Evolutionary conservation across 1,140 invertebrate genomes (phyloP), one percentile per base, ranked within the genome.

Genomic region (Drosophila varians): DNA sequence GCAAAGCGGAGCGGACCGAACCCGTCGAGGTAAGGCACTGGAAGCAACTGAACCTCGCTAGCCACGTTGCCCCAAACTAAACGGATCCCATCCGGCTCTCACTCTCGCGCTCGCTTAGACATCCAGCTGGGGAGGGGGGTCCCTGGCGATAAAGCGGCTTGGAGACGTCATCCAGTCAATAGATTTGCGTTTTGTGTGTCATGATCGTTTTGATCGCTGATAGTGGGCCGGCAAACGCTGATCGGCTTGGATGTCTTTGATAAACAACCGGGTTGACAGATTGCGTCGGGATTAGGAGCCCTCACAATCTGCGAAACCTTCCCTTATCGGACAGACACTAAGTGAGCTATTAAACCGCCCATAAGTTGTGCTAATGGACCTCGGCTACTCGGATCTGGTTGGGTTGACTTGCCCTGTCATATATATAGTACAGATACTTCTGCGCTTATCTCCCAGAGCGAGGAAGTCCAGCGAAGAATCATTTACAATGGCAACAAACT

Each of bases 151-250:
- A 61, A 62, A 28, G 46, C 55, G 31, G 49, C 16, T 52, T 49
- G 46, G 48, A 31, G 52, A 60, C 75, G 75, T 79, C 79, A 84
- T 58, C 43, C 56, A 26, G 16, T 47, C 47, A 52, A 73, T 86
- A 61, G 54, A 84, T 73, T 86, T 62, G 60, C 46, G 12, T 52
- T 73, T 77, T 79, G 45, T 79, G 74, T 86, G 79, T 86, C 80
- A 84, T 86, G 79, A 84, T 84, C 79, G 61, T 72, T 84, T 79
- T 64, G 73, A 86, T 86, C 60, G 49, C 6, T 54, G 49, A 77
- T 77, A 77, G 47, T 57, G 51, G 4, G 14, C 8, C 11, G 38
- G 9, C 7, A 26, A n/a, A 16, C 3, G 26, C 16, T 18, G 58
- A 65, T 65, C 62, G 36, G 2, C 14, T 60, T 6, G 46, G 16